Evolutionary conservation across 2,113 vertebrate genomes (phyloP).

Genomic region (Nycticryphes semicollaris): DNA sequence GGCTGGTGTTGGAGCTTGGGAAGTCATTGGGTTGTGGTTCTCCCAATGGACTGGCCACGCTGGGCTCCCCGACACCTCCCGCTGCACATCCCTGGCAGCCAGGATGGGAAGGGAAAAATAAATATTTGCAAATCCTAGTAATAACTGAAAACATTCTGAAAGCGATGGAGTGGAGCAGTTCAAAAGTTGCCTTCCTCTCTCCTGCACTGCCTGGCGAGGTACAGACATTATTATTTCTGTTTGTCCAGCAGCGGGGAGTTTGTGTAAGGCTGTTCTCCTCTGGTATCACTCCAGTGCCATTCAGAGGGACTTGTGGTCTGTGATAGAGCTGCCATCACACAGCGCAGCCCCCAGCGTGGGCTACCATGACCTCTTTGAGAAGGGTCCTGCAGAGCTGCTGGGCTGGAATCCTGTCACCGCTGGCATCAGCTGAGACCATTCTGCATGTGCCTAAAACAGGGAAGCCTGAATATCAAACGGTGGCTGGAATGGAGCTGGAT

Average conservation of each 20-base stretch:
- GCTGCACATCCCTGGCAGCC: not conserved
- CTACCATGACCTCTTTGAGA: not conserved
- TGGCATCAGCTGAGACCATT: accelerated
- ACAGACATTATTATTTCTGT: not conserved
- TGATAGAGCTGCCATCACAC: not conserved
- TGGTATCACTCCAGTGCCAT: accelerated
- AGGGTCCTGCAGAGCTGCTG: not conserved
- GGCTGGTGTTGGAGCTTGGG: not conserved
- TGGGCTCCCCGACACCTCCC: not conserved
- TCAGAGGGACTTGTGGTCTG: not conserved
- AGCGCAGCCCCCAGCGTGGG: not conserved
- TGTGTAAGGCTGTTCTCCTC: not conserved
- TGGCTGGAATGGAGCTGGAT: not conserved
- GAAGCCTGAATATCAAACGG: too few species aligned
- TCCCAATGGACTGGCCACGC: not conserved
- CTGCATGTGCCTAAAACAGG: accelerated
- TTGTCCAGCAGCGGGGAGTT: not conserved
- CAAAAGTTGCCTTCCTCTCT: not conserved
- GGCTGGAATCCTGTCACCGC: not conserved
- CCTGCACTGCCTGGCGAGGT: not conserved
- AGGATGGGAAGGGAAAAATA: too few species aligned
- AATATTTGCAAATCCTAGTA: not conserved
- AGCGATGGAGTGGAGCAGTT: accelerated
- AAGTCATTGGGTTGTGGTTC: not conserved
- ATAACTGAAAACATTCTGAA: not conserved